Evolutionary conservation across 2,797 vertebrate genomes (phyloP).

Genomic region (Dendrocincla tyrannina): DNA sequence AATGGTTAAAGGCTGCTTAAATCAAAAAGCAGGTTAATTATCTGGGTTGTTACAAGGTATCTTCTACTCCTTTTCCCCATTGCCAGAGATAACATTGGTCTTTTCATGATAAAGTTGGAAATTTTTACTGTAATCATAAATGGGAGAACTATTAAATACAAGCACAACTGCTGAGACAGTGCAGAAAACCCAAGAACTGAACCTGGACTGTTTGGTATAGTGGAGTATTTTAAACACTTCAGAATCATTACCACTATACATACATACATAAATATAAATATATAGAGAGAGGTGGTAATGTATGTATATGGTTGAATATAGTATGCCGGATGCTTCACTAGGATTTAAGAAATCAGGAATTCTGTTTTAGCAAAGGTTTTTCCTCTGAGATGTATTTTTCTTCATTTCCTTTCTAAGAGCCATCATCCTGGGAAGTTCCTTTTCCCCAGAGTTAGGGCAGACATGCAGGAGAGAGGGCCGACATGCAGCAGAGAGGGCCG

Average conservation of each 20-base stretch:
- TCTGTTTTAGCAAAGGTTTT: background rate
- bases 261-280: background rate
- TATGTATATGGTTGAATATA: background rate
- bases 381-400: background rate
- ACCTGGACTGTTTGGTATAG: background rate
- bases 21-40: background rate
- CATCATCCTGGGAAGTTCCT: background rate
- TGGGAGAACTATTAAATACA: background rate
- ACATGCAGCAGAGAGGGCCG: background rate
- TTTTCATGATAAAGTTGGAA: background rate
- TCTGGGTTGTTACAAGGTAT: background rate
- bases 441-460: background rate
- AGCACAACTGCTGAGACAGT: background rate
- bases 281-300: background rate
- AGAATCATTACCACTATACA: background rate
- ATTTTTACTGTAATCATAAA: background rate
- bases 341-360: background rate
- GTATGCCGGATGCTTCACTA: background rate
- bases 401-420: background rate
- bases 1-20: background rate
- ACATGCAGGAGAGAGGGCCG: background rate
- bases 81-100: background rate
- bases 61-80: background rate
- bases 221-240: background rate
- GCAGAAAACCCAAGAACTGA: background rate